phyloP scores from a whole-genome alignment of 2,113 vertebrate genomes.

The Aspiorhynchus laticeps region DNA sequence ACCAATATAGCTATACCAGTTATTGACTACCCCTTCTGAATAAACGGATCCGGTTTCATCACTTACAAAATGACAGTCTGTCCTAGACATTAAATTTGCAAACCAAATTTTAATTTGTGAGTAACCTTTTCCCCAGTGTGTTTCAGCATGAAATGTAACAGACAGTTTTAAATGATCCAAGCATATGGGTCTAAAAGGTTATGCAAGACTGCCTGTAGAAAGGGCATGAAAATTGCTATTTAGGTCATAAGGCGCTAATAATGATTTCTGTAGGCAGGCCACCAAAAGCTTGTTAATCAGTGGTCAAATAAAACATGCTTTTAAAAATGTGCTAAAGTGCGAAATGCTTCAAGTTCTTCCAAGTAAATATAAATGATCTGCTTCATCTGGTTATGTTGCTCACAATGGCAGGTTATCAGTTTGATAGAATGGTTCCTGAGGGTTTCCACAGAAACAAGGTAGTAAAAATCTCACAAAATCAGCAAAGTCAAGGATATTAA shows the following conservation, averaged over 20 bases:
- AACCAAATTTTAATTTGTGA: neutral
- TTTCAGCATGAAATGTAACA: neutral
- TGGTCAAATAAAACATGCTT: neutral
- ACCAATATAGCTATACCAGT: neutral
- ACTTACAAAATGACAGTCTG: neutral
- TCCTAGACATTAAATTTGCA: neutral
- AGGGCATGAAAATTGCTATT: neutral
- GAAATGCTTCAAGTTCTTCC: neutral
- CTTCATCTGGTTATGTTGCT: neutral
- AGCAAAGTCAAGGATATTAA: slow-evolving; percentile 24
- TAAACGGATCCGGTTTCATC: neutral
- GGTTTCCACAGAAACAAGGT: slow-evolving; percentile 24
- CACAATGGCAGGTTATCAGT: neutral
- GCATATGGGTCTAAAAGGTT: neutral
- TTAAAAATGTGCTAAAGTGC: neutral
- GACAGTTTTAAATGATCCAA: neutral
- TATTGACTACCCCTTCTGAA: neutral
- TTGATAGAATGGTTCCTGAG: neutral
- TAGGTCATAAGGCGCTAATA: slow-evolving; percentile 7
- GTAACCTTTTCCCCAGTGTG: neutral
- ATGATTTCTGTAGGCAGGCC: neutral
- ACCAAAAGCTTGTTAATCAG: neutral
- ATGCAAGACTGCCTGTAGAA: neutral
- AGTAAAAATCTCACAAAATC: neutral
- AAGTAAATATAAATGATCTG: neutral